These are phyloP conservation scores for Trinorchestia longiramus DNA, from an alignment of 1,140 invertebrate genomes.

Conservation along the genomic window DNA sequence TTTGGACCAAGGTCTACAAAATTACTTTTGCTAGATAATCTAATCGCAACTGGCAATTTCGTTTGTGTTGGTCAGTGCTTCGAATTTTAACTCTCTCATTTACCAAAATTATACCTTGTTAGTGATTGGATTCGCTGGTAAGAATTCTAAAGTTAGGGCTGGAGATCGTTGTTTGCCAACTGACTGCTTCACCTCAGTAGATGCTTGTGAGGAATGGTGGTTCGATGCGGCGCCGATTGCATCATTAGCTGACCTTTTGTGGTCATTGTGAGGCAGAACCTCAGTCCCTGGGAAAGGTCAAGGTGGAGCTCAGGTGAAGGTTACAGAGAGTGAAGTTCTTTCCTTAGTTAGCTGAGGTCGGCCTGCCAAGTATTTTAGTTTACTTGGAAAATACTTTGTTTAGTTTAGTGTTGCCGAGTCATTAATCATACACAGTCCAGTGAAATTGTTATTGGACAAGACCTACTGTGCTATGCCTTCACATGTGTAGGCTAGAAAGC, in stretches of 20 bases:
- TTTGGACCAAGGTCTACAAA: neutral
- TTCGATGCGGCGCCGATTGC: neutral
- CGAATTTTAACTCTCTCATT: neutral
- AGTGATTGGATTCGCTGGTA: neutral
- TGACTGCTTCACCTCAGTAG: neutral
- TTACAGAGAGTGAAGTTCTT: neutral
- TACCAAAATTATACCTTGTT: neutral
- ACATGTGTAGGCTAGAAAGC: neutral
- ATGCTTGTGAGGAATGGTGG: neutral
- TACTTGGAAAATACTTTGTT: neutral
- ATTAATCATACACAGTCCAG: neutral
- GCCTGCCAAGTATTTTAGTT: neutral
- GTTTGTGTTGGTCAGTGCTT: neutral
- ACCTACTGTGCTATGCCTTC: neutral
- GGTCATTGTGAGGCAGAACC: neutral
- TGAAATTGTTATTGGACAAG: no score
- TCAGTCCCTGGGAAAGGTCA: neutral
- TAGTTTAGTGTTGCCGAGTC: neutral
- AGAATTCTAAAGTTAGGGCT: neutral
- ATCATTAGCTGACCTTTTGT: neutral
- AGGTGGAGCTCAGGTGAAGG: neutral
- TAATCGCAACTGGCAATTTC: neutral
- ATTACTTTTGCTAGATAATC: no score
- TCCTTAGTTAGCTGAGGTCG: neutral
- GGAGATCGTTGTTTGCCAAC: neutral